Base-by-base conservation (phyloP, 2,797 vertebrate genomes). In the Rachycentron canadum region DNA sequence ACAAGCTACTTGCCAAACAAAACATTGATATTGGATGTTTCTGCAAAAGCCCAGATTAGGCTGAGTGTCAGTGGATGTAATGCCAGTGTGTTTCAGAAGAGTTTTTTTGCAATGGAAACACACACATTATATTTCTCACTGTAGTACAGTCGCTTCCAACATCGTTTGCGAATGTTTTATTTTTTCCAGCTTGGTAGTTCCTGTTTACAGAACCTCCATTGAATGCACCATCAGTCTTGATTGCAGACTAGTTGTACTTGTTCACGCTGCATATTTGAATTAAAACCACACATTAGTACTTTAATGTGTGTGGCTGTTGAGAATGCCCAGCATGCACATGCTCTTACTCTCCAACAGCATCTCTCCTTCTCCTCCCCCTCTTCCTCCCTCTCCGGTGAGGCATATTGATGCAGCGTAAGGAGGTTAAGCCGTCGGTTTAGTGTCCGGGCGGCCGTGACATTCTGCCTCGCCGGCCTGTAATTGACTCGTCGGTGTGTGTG, bases 381-480 rank as follows among this genome's bases (percentile, higher is more conserved):
- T 36, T 23, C 52, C 67, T 40, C 34, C n/a, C 13, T 40, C 52
- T 66, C 34, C 8, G 16, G 17, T 61, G 78, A 78, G 82, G 78
- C 84, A 86, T 91, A 92, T 90, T 89, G 93, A 93, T 93, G 90
- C 67, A 11, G 83, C 77, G 87, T 68, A 80, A 83, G 87, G 87
- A 90, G 88, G 87, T 90, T 92, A 92, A 94, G 88, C 86, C 78
- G 73, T 26, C 45, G 86, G 89, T 89, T 92, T 89, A 85, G 87
- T 88, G 92, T 91, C 91, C 82, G 76, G 75, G 89, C 81, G 79
- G 84, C 88, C 83, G 76, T 93, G 92, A 93, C 92, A 94, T 91
- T 94, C 91, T 87, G 78, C 83, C 85, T 87, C 32, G 61, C 73
- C 79, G 52, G 80, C 64, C 91, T 86, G 83, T 93, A 93, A 93